phyloP scores from a whole-genome alignment of 2,113 vertebrate species.

The Corythoichthys haematopterus region DNA sequence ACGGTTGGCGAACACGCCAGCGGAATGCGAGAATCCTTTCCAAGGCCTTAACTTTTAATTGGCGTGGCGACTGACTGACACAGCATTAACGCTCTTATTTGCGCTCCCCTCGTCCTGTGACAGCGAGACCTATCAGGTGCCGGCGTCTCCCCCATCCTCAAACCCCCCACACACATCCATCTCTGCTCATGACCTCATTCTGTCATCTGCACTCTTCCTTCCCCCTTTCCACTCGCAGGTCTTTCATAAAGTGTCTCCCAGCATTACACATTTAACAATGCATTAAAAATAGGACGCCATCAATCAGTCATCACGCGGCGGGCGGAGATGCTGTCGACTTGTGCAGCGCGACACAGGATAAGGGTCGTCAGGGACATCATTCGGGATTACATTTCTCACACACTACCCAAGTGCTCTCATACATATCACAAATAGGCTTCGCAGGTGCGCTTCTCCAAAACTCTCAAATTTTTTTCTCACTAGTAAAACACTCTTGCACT shows the following conservation, averaged over 20 bases:
- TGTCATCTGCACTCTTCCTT: slow-evolving; percentile 66
- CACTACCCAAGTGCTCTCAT: neutral
- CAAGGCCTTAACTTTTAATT: slow-evolving; percentile 5
- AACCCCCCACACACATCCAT: slow-evolving; percentile 29
- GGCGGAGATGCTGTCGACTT: slow-evolving; percentile 48
- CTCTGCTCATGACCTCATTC: slow-evolving; percentile 70
- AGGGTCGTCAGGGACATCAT: neutral
- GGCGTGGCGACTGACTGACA: slow-evolving; percentile 1
- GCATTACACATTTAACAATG: slow-evolving; percentile 76
- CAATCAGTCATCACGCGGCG: slow-evolving; percentile 71
- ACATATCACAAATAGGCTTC: neutral
- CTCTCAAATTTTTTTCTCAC: neutral
- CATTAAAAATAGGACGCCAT: slow-evolving; percentile 75
- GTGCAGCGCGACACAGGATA: neutral
- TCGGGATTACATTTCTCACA: neutral
- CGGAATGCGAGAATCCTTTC: neutral
- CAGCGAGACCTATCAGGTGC: slow-evolving; percentile 74
- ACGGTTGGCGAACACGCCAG: neutral
- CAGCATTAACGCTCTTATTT: slow-evolving; percentile 12
- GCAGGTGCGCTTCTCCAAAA: too few species aligned
- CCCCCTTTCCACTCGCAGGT: slow-evolving; percentile 65
- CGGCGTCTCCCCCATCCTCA: slow-evolving; percentile 29
- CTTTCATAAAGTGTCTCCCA: slow-evolving; percentile 74
- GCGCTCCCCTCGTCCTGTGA: slow-evolving; percentile 61
- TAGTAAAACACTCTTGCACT: neutral